Conservation (phyloP, 2,888 invertebrate genomes). For the Melieria omissa region DNA sequence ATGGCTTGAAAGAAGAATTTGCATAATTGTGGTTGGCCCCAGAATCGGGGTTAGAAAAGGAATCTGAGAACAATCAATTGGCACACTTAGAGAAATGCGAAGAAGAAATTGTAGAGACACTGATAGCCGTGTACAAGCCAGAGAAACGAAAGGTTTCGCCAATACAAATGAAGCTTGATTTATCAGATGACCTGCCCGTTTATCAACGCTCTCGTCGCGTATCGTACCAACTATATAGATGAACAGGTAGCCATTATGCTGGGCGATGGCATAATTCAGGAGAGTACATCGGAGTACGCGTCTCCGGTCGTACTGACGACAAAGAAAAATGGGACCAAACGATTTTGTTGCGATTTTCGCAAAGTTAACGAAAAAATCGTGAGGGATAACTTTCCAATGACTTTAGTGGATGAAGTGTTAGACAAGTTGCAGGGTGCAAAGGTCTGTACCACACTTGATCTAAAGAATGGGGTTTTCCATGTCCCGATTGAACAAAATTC, state of each 20-base stretch:
- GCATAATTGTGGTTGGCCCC: background rate
- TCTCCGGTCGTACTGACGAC: constrained; percentile 11
- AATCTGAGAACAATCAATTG: constrained; percentile 6
- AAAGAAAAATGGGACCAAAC: constrained; percentile 35
- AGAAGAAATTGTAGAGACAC: background rate
- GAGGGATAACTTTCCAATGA: background rate
- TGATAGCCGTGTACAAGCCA: background rate
- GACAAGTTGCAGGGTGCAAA: constrained; percentile 35
- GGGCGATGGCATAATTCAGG: background rate
- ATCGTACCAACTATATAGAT: background rate
- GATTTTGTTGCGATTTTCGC: constrained; percentile 38
- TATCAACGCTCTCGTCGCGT: constrained; percentile 13
- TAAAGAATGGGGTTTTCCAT: constrained; percentile 42
- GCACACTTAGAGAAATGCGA: background rate
- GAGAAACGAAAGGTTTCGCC: background rate
- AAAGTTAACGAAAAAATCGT: constrained; percentile 43
- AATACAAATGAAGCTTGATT: background rate
- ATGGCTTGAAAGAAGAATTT: background rate
- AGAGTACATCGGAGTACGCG: constrained; percentile 12
- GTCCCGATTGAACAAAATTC: background rate
- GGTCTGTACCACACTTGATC: constrained; percentile 35
- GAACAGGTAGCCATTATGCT: background rate
- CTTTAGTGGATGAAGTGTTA: constrained; percentile 39
- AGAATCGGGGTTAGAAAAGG: background rate
- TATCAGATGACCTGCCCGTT: constrained; percentile 7